These are phyloP conservation scores for Microcebus murinus DNA, from an alignment of 2,113 vertebrate genomes.

Conservation along the genomic window DNA sequence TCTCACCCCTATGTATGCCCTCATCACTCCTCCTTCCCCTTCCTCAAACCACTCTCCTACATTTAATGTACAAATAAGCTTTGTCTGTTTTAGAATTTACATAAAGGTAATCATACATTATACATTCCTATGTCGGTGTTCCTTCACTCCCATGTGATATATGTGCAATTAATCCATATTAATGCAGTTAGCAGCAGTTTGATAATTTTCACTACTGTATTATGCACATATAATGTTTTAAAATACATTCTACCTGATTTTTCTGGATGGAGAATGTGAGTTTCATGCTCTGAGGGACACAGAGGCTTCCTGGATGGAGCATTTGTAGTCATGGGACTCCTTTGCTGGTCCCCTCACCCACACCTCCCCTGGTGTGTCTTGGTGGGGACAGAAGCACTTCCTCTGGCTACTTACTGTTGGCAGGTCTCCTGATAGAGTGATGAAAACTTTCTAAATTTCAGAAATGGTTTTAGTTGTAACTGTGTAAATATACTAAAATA, in stretches of 20 bases:
- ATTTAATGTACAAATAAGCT: background rate
- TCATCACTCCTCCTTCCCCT: background rate
- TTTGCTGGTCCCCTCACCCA: background rate
- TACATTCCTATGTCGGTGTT: background rate
- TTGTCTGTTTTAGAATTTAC: background rate
- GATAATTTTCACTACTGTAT: background rate
- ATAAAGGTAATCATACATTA: background rate
- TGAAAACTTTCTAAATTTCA: background rate
- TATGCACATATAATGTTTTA: too few species aligned
- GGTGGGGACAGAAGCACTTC: background rate
- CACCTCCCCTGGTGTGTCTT: fast-evolving
- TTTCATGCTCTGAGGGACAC: too few species aligned
- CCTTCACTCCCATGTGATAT: background rate
- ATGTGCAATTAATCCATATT: background rate
- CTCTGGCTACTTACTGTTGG: background rate
- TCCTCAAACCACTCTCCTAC: background rate
- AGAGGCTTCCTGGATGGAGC: background rate
- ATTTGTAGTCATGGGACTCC: background rate
- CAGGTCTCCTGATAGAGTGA: background rate
- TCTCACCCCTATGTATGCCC: background rate
- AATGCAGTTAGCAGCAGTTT: background rate
- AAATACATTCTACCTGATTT: too few species aligned
- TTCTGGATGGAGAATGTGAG: too few species aligned
- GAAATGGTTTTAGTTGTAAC: background rate
- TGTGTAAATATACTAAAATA: too few species aligned